Evolutionary conservation across 2,888 invertebrate genomes (phyloP), one percentile per base, ranked within the genome.

Genomic region (Tachina fera): DNA sequence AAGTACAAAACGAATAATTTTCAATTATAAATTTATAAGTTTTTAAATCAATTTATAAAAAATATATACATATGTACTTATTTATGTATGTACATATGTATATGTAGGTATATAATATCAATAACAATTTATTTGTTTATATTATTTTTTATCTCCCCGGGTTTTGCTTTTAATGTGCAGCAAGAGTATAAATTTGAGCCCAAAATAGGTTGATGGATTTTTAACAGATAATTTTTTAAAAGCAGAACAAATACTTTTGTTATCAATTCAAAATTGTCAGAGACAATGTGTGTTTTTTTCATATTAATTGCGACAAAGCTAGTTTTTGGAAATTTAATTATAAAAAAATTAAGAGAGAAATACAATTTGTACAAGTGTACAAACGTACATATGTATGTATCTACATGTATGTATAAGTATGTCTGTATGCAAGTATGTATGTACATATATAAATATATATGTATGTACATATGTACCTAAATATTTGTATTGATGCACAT

Each of bases 201-300:
- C 13, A 39, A 81, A 68, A 74, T 78, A 79, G 49, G 56, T 74
- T 81, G 74, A 68, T 68, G 67, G 31, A 65, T 74, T 71, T 65
- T 63, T 79, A 70, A 39, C 53, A 56, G 65, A 86, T 86, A 79
- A 86, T 79, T 78, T 71, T 79, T 78, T 71, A 6, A 56, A 77
- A 68, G 45, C 61, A 63, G 45, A 51, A 79, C 72, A 77, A 72
- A 72, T 31, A n/a, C 51, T 63, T 22, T 58, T 78, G 53, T 86
- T 86, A 86, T 86, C 85, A 78, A 58, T 72, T 65, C 14, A 58
- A 70, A 61, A 49, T 82, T 78, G 74, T 78, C 51, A 78, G 31
- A 78, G 61, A 77, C 72, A 70, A 82, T 79, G 65, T 86, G 60
- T 10, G 45, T 47, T 14, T 22, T 82, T 71, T 75, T 47, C n/a